Conservation (phyloP, 2,113 vertebrate species). For the Verasper variegatus region DNA sequence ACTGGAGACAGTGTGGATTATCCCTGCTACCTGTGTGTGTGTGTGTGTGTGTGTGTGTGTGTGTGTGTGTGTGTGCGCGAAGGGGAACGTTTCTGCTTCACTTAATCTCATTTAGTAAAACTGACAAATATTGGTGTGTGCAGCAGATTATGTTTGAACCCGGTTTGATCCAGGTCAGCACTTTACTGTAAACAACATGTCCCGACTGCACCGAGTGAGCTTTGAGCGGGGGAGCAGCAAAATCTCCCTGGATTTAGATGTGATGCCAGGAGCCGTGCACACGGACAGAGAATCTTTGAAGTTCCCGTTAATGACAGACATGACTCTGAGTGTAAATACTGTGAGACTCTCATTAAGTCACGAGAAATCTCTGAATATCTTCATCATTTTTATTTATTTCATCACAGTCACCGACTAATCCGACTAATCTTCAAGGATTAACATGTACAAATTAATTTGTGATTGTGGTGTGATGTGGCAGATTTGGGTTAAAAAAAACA, state of each 20-base stretch:
- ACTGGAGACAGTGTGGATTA: background rate
- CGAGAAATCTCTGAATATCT: background rate
- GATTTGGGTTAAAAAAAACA: slow-evolving; percentile 4
- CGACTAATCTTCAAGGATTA: slow-evolving; percentile 44
- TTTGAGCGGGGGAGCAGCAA: slow-evolving; percentile 6
- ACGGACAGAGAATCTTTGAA: slow-evolving; percentile 9
- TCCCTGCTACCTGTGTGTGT: slow-evolving; percentile 14
- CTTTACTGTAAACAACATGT: slow-evolving; percentile 61
- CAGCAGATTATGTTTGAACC: slow-evolving; percentile 57
- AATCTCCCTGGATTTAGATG: slow-evolving; percentile 19
- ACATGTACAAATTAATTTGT: slow-evolving; percentile 31
- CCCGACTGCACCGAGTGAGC: background rate
- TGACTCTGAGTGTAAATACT: slow-evolving; percentile 16
- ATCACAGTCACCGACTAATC: slow-evolving; percentile 13
- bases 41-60: background rate
- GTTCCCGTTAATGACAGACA: slow-evolving; percentile 1
- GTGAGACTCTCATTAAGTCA: slow-evolving; percentile 6
- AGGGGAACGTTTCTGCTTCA: slow-evolving; percentile 46
- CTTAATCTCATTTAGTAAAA: slow-evolving; percentile 67
- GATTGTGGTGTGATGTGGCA: slow-evolving; percentile 27
- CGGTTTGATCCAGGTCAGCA: slow-evolving; percentile 46
- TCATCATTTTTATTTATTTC: background rate
- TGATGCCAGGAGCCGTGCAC: background rate
- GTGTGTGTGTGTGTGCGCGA: background rate
- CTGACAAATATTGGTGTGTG: slow-evolving; percentile 53